Conservation (phyloP, 2,888 invertebrate species). For the Perizoma flavofasciatum region DNA sequence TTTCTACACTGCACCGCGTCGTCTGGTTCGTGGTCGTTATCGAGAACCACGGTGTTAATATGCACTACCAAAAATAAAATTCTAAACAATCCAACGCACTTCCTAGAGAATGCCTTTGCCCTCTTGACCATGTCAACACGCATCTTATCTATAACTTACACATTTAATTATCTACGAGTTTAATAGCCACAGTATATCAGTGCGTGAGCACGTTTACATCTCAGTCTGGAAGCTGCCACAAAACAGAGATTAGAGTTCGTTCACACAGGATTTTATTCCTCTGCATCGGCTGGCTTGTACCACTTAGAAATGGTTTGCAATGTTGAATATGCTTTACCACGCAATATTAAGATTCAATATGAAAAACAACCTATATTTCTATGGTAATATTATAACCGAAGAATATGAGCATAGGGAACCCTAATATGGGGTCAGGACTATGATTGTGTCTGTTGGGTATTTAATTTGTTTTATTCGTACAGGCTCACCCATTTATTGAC, state of each 20-base stretch:
- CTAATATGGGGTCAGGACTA: too few relatives aligned
- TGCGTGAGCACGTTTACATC: constrained; percentile 67
- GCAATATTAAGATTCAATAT: not conserved
- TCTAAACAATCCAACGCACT: constrained; percentile 11
- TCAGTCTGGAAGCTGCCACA: constrained; percentile 75
- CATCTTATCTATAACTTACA: constrained; percentile 35
- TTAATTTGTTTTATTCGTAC: too few relatives aligned
- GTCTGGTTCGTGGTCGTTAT: too few relatives aligned
- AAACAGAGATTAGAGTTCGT: constrained; percentile 83
- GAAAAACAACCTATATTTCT: not conserved
- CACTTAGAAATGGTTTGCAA: constrained; percentile 31
- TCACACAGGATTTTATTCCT: constrained; percentile 84
- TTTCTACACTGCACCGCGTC: too few relatives aligned
- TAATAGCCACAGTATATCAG: constrained; percentile 57
- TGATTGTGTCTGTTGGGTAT: too few relatives aligned
- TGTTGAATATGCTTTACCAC: constrained; percentile 2
- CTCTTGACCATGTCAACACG: constrained; percentile 38
- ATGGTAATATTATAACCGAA: too few relatives aligned
- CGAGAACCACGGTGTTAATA: too few relatives aligned
- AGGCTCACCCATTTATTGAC: too few relatives aligned
- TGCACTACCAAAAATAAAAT: too few relatives aligned
- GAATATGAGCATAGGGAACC: too few relatives aligned
- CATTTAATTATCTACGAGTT: constrained; percentile 35
- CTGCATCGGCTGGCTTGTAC: constrained; percentile 43
- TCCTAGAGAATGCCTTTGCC: constrained; percentile 26